Base-by-base conservation (phyloP, 2,888 invertebrate genomes). In the Horisme vitalbata region DNA sequence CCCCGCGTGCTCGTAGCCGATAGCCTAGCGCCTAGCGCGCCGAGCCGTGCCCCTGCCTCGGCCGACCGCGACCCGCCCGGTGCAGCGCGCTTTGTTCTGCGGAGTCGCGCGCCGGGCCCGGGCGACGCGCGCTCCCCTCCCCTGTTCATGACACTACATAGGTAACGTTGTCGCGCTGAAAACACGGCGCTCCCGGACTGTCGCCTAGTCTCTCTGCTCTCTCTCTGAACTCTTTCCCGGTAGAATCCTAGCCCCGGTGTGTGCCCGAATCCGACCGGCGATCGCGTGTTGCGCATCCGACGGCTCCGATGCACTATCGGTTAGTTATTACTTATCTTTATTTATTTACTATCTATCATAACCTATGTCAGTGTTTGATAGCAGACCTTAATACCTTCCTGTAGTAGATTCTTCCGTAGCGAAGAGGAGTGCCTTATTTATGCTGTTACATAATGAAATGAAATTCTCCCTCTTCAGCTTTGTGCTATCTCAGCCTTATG, bases 231-330 rank as follows among this genome's bases (percentile, higher is more conserved):
- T 68, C 55, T 65, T 59, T 44, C 59, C 63, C 46, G 67, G 59
- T 63, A 59, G 57, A 60, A 56, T 67, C 65, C 66, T 62, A 55
- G 61, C 58, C 59, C 63, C 66, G 65, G 65, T 68, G 68, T 67
- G 63, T 59, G 68, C 71, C 66, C 68, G 69, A 66, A 66, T 68
- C 67, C 70, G 58, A 66, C 68, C 76, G 55, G 72, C 75, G 65
- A 72, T 75, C 71, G 82, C 80, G 84, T 85, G 86, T 83, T 86
- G 83, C 79, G 76, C 83, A 69, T 77, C 81, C 77, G 80, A 81
- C 82, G 79, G 82, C 77, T 86, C 86, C 81, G 83, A 87, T 87
- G 86, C 76, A 77, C 77, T 77, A 70, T 84, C 83, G 86, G 86
- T 86, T 79, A 84, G 86, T 86, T 67, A 37, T 21, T 54, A n/a